Base-by-base conservation (phyloP, 2,113 vertebrate genomes). In the Synodontis membranacea region DNA sequence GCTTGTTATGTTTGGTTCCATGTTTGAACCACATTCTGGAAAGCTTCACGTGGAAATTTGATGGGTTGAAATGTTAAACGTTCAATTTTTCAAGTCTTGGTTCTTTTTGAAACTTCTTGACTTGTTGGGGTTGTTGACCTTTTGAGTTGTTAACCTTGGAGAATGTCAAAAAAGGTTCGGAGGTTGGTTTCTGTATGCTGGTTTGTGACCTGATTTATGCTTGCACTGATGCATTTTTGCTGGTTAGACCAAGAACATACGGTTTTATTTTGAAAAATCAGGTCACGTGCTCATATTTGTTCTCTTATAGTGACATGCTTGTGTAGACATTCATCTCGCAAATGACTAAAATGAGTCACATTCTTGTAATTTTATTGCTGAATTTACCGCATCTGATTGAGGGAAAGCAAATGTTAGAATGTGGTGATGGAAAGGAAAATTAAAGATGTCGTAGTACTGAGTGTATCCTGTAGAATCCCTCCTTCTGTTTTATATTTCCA, bases 1-100 rank as follows among this genome's bases (percentile, higher is more conserved):
- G 34, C 80, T 86, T 80, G 34, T 19, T 60, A 25, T 82, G 82
- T 56, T 46, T n/a, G 42, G 14, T 11, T 74, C 44, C 44, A 64
- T 75, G 15, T 44, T 82, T 46, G 48, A 39, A 31, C 66, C 5
- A 85, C 85, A 66, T 31, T 66, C 23, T 75, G 25, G 19, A 74
- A 80, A 37, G 21, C 54, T 75, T 52, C 46, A 58, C 5, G 5
- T 52, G n/a, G 75, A n/a, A 64, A 76, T 74, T 74, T 60, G n/a
- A 3, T 86, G 34, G 50, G 62, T 54, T 83, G 9, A 54, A 31
- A 68, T 48, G 46, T 64, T 14, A 5, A 46, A n/a, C 56, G 19
- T 81, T 37, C 0, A 2, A 56, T 3, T 44, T 28, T 60, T 54
- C 75, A 11, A 79, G 50, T 7, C 80, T 64, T 31, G 34, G 52